A percentile compares a stretch with the other conserved stretches of the same genome.
Conservation (phyloP, 1,140 invertebrate genomes). For the Diachasmimorpha longicaudata region DNA sequence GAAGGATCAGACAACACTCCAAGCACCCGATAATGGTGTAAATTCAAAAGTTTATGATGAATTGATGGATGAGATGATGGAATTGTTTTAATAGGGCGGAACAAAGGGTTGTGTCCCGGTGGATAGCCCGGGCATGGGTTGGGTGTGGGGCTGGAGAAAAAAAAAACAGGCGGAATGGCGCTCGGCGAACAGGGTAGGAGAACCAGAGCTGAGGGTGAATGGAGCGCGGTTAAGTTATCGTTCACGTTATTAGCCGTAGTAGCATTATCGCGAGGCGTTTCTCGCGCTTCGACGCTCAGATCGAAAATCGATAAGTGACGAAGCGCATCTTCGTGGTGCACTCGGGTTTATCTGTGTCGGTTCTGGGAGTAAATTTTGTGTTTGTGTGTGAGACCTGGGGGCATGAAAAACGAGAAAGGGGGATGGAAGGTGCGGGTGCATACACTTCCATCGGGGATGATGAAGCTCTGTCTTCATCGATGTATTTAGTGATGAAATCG, state of each 20-base stretch:
- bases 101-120: neutral
- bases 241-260: slow-evolving; percentile 49
- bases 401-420: neutral
- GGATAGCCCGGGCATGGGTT: neutral
- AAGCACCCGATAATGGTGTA: neutral
- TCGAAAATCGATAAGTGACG: slow-evolving; percentile 52
- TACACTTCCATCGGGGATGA: neutral
- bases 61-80: neutral
- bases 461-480: neutral
- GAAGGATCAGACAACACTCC: neutral
- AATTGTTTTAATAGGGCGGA: neutral
- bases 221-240: slow-evolving; percentile 49
- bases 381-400: neutral
- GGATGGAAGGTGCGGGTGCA: neutral
- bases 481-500: neutral
- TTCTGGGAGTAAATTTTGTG: neutral
- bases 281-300: slow-evolving; percentile 44
- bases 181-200: neutral
- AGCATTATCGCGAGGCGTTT: slow-evolving; percentile 46
- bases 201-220: slow-evolving; percentile 17
- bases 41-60: neutral
- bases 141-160: neutral
- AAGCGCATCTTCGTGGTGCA: slow-evolving; percentile 10
- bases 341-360: neutral
- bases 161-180: neutral